Evolutionary conservation across 1,140 invertebrate species (phyloP).

Genomic region (Zophobas morio): DNA sequence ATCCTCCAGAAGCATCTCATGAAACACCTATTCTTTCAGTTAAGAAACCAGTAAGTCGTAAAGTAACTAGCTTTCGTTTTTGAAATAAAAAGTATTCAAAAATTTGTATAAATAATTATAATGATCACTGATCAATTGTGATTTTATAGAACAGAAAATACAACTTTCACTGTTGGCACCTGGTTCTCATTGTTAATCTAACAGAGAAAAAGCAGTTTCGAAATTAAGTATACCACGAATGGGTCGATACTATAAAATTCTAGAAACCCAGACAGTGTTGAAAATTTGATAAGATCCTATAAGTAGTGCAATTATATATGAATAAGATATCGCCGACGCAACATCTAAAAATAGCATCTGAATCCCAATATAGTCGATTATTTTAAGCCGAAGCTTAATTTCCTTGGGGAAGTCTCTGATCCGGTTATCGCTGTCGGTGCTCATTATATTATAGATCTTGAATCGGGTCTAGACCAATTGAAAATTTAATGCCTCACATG

Average conservation of each 20-base stretch:
- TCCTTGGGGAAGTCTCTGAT: slow-evolving; percentile 3
- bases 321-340: neutral
- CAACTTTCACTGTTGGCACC: too few species aligned
- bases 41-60: slow-evolving; percentile 46
- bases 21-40: slow-evolving; percentile 83
- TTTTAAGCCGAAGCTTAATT: slow-evolving; percentile 5
- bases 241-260: too few species aligned
- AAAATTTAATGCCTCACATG: slow-evolving; percentile 11
- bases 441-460: slow-evolving; percentile 1
- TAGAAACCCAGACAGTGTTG: too few species aligned
- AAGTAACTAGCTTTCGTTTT: too few species aligned
- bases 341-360: neutral
- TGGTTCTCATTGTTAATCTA: too few species aligned
- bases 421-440: neutral
- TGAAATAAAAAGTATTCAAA: too few species aligned
- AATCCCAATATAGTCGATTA: slow-evolving; percentile 7
- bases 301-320: neutral
- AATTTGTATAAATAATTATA: too few species aligned
- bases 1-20: slow-evolving; percentile 87
- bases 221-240: too few species aligned
- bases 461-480: neutral
- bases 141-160: too few species aligned
- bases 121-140: too few species aligned
- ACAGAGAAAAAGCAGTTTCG: too few species aligned
- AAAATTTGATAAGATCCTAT: neutral